phyloP scores from a whole-genome alignment of 2,888 invertebrate genomes.

The Uloborus plumipes region DNA sequence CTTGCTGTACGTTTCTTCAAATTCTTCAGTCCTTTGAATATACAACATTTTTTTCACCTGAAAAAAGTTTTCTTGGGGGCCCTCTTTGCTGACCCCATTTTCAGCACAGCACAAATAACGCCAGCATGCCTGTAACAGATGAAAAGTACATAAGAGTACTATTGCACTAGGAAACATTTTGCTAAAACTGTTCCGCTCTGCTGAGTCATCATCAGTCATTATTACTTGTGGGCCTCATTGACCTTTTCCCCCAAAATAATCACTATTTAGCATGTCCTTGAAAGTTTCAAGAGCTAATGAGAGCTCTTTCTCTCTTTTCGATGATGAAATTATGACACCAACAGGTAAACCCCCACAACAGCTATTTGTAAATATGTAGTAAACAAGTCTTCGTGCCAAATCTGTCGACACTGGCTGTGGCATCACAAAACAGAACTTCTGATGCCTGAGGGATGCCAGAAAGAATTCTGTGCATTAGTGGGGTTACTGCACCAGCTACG shows the following conservation, averaged over 20 bases:
- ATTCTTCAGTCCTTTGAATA: no score
- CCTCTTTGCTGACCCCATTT: neutral
- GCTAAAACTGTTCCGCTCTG: neutral
- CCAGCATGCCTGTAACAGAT: neutral
- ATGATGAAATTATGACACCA: neutral
- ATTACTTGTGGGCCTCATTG: neutral
- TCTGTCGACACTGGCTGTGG: neutral
- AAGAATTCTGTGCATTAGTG: no score
- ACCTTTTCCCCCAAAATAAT: neutral
- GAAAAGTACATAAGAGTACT: neutral
- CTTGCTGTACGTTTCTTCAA: neutral
- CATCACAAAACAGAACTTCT: neutral
- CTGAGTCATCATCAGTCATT: neutral
- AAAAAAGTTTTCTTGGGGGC: neutral
- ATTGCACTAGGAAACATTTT: neutral
- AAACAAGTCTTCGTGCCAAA: neutral
- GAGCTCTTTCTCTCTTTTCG: neutral
- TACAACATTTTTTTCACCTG: no score
- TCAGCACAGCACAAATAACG: neutral
- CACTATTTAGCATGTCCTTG: neutral
- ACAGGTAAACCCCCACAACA: conserved; percentile 1
- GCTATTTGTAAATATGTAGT: neutral
- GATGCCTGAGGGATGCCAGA: neutral
- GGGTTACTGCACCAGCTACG: no score
- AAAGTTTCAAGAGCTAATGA: neutral